Conservation (phyloP, 2,113 vertebrate genomes). For the Leptodactylus fuscus region DNA sequence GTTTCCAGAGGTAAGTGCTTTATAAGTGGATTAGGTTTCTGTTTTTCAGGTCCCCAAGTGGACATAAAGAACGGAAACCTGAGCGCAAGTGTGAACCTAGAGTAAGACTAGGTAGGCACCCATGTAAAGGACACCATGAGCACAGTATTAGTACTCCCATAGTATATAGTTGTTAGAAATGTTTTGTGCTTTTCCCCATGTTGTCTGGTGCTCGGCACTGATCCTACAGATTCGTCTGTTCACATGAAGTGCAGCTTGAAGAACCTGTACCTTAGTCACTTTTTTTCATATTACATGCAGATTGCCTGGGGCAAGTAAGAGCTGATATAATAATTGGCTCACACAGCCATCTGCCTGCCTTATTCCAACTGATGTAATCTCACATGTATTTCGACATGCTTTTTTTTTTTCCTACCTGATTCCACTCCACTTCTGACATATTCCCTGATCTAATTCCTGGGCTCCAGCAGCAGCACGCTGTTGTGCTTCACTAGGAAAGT, state of each 20-base stretch:
- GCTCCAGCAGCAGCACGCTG: slow-evolving; percentile 74
- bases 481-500: slow-evolving; percentile 86
- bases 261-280: slow-evolving; percentile 77
- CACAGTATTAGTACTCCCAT: too few species aligned
- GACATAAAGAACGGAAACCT: too few species aligned
- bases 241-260: slow-evolving; percentile 63
- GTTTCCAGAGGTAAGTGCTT: too few species aligned
- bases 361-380: slow-evolving; percentile 82
- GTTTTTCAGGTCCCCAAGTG: too few species aligned
- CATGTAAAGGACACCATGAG: too few species aligned
- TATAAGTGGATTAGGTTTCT: too few species aligned
- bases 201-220: not conserved
- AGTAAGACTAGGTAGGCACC: too few species aligned
- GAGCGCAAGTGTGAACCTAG: too few species aligned
- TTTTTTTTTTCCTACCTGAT: slow-evolving; percentile 64
- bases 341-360: slow-evolving; percentile 80
- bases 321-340: slow-evolving; percentile 84
- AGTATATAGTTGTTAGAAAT: too few species aligned
- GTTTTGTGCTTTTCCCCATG: not conserved
- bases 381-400: slow-evolving; percentile 63
- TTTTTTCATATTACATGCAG: slow-evolving; percentile 75
- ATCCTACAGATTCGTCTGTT: slow-evolving; percentile 7
- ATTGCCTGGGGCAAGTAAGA: slow-evolving; percentile 77
- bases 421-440: slow-evolving; percentile 66
- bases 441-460: slow-evolving; percentile 72